These are phyloP conservation scores for Raja brachyura DNA, from an alignment of 2,113 vertebrate genomes.

Conservation along the genomic window DNA sequence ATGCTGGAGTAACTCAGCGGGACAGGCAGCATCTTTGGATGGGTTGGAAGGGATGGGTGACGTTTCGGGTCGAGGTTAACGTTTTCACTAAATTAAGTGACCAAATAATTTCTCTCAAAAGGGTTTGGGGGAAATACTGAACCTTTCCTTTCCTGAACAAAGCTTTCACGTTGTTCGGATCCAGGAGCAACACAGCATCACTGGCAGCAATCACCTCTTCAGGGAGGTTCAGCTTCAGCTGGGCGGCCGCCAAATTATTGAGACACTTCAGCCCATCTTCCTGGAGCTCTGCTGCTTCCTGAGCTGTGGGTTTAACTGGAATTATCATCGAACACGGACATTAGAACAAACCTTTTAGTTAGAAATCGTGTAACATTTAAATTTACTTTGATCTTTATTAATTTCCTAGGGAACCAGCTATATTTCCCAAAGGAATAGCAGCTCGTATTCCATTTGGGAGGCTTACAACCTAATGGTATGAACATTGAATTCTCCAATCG, in stretches of 20 bases:
- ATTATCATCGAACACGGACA: neutral
- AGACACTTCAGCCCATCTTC: slow-evolving; percentile 74
- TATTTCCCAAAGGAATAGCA: neutral
- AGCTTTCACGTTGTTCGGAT: slow-evolving; percentile 65
- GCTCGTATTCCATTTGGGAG: no score
- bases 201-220: slow-evolving; percentile 63
- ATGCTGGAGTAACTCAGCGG: no score
- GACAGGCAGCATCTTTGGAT: no score
- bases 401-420: neutral
- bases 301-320: slow-evolving; percentile 39
- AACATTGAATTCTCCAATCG: no score
- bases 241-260: slow-evolving; percentile 69
- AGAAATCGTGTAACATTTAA: neutral
- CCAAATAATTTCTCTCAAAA: no score
- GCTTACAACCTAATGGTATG: no score
- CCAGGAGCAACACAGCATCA: slow-evolving; percentile 59
- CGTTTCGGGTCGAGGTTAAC: neutral
- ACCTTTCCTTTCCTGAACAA: slow-evolving; percentile 71
- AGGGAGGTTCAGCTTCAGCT: slow-evolving; percentile 62
- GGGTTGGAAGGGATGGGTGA: no score
- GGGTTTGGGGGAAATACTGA: neutral
- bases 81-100: neutral
- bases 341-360: neutral
- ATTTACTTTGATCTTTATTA: neutral
- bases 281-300: slow-evolving; percentile 63